Evolutionary conservation across 2,888 invertebrate species (phyloP).

Genomic region (Nebria brevicollis): DNA sequence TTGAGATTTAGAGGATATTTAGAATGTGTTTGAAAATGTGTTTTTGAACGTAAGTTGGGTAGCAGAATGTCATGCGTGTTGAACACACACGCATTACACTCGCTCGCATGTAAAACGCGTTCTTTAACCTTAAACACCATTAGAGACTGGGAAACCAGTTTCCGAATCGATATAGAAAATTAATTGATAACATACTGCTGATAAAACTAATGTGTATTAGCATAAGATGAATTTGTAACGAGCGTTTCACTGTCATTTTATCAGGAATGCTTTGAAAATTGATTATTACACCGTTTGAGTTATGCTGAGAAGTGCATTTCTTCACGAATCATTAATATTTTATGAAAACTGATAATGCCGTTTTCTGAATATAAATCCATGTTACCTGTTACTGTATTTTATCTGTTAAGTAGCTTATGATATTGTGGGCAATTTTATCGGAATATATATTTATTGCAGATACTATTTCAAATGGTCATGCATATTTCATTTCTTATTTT

Average conservation of each 20-base stretch:
- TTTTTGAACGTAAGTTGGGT: neutral
- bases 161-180: slow-evolving; percentile 32
- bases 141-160: slow-evolving; percentile 27
- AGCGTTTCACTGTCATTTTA: slow-evolving; percentile 37
- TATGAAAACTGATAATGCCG: slow-evolving; percentile 19
- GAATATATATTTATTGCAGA: too few relatives aligned
- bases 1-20: neutral
- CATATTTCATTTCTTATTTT: too few relatives aligned
- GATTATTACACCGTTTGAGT: slow-evolving; percentile 16
- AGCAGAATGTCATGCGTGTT: neutral
- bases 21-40: neutral
- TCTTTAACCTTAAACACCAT: slow-evolving; percentile 10
- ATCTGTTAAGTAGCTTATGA: slow-evolving; percentile 17
- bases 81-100: neutral
- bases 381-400: slow-evolving; percentile 13
- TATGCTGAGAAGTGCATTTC: neutral
- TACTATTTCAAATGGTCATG: too few relatives aligned
- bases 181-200: slow-evolving; percentile 35
- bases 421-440: slow-evolving; percentile 13
- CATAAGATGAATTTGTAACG: slow-evolving; percentile 32
- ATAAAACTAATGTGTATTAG: slow-evolving; percentile 41
- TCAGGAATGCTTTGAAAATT: slow-evolving; percentile 30
- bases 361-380: slow-evolving; percentile 10
- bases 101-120: slow-evolving; percentile 6
- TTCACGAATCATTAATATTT: slow-evolving; percentile 33